phyloP scores from a whole-genome alignment of 2,113 vertebrate species.

The Dicerorhinus sumatrensis region DNA sequence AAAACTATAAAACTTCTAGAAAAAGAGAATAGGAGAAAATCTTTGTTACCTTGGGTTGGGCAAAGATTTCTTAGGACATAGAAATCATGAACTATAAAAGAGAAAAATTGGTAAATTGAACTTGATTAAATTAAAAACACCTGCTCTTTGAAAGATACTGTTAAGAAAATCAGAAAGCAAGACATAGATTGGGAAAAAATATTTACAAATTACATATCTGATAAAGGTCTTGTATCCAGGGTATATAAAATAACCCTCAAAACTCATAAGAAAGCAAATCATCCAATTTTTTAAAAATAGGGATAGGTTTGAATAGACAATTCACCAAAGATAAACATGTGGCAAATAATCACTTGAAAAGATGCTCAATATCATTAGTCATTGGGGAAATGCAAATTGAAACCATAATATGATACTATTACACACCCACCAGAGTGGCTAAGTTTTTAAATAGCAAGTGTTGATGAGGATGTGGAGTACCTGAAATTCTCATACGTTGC shows the following conservation, averaged over 20 bases:
- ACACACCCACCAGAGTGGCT: background rate
- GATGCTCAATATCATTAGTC: background rate
- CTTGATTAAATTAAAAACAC: constrained; percentile 42
- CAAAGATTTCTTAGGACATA: constrained; percentile 38
- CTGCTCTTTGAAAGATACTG: background rate
- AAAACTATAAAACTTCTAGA: constrained; percentile 3
- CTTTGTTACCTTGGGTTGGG: background rate
- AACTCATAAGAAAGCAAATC: background rate
- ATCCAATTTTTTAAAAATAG: background rate
- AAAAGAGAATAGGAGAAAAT: background rate
- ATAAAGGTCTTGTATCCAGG: background rate
- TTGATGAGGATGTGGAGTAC: background rate
- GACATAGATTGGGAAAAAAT: background rate
- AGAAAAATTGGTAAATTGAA: background rate
- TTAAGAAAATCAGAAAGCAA: constrained; percentile 44
- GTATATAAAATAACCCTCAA: constrained; percentile 25
- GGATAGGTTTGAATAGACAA: background rate
- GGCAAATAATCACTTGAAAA: constrained; percentile 32
- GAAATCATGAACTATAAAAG: background rate
- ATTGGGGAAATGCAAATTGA: background rate
- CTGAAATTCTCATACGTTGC: background rate
- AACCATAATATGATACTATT: background rate
- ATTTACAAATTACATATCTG: background rate
- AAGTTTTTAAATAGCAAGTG: background rate
- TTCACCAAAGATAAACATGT: background rate